Conservation (phyloP, 2,797 vertebrate species). For the Selene dorsalis region DNA sequence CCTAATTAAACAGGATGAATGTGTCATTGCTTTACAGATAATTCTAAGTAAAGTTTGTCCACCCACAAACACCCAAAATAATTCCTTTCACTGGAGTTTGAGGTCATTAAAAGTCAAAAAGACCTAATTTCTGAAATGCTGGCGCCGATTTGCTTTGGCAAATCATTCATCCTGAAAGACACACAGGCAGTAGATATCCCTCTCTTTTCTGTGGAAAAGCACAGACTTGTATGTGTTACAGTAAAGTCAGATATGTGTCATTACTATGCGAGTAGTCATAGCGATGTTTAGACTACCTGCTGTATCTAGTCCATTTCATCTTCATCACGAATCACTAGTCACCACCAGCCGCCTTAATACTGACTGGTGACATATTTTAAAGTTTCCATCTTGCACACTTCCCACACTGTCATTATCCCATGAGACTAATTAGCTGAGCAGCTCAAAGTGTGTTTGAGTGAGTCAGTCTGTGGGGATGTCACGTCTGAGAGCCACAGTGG, state of each 20-base stretch:
- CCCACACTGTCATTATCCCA: not conserved
- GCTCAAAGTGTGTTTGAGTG: not conserved
- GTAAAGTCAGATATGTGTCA: slow-evolving; percentile 14
- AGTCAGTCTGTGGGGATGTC: slow-evolving; percentile 16
- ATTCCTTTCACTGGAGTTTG: not conserved
- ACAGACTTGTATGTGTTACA: not conserved
- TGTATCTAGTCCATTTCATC: not conserved
- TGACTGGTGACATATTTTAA: not conserved
- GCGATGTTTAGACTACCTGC: not conserved
- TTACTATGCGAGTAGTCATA: not conserved
- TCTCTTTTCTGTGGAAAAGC: slow-evolving; percentile 22
- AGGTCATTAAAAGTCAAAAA: not conserved
- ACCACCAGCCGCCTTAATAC: not conserved
- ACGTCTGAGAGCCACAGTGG: not conserved
- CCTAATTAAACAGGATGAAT: not conserved
- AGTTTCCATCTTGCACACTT: not conserved
- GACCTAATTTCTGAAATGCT: not conserved
- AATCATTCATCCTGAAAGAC: not conserved
- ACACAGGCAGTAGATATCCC: slow-evolving; percentile 1
- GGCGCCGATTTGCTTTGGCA: not conserved
- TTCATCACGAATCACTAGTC: not conserved
- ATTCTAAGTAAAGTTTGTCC: not conserved
- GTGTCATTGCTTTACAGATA: not conserved
- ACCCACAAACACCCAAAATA: not conserved
- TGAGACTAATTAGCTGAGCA: not conserved